Conservation (phyloP, 2,113 vertebrate genomes). For the Lophotis ruficrista region DNA sequence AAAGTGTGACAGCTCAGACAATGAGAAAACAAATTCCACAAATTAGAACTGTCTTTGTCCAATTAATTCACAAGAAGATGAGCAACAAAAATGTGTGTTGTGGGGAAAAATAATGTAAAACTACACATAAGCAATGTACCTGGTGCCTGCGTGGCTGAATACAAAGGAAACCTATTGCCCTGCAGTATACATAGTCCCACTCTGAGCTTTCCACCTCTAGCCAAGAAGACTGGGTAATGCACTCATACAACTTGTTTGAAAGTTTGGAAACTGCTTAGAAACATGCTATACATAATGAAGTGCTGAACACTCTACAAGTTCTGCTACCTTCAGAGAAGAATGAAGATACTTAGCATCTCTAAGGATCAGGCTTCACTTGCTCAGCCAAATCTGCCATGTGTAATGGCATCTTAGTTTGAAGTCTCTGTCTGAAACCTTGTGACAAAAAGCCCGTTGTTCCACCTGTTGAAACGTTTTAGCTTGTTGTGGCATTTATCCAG, state of each 20-base stretch:
- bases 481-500: not conserved
- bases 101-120: not conserved
- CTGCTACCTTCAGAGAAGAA: not conserved
- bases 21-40: not conserved
- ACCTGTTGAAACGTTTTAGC: not conserved
- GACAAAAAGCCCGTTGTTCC: not conserved
- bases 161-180: not conserved
- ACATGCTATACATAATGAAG: not conserved
- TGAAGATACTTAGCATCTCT: not conserved
- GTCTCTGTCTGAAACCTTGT: not conserved
- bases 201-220: not conserved
- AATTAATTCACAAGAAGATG: not conserved
- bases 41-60: not conserved
- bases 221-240: not conserved
- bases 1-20: not conserved
- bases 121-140: not conserved
- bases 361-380: not conserved
- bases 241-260: not conserved
- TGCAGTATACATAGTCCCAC: no score
- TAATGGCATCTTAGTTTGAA: not conserved
- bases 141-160: not conserved
- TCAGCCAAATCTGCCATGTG: not conserved
- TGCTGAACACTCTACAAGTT: not conserved
- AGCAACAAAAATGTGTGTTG: not conserved
- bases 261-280: not conserved